phyloP scores from a whole-genome alignment of 2,113 vertebrate genomes.

The Macquaria ambigua region DNA sequence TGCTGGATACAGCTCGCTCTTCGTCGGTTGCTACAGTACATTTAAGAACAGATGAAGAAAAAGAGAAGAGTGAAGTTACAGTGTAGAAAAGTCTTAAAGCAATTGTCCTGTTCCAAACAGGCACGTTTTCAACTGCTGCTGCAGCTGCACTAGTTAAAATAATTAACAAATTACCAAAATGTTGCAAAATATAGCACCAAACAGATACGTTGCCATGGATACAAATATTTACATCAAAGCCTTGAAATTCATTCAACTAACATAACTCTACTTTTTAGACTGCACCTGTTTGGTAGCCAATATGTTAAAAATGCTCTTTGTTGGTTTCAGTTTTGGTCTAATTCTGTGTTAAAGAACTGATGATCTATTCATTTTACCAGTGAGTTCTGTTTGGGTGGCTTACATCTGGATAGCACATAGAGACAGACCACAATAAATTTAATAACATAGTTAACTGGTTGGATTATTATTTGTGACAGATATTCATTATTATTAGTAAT shows the following conservation, averaged over 20 bases:
- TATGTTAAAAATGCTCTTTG: background rate
- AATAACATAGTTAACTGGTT: background rate
- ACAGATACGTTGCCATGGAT: background rate
- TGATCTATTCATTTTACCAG: background rate
- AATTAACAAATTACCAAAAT: background rate
- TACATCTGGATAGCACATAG: background rate
- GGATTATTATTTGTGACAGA: background rate
- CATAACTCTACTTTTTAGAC: background rate
- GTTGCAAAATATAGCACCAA: background rate
- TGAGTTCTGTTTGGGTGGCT: background rate
- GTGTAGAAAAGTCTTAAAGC: too few relatives aligned
- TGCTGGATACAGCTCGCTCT: too few relatives aligned
- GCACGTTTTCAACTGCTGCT: too few relatives aligned
- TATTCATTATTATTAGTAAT: background rate
- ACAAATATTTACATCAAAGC: background rate
- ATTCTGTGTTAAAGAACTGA: background rate
- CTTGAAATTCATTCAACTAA: background rate
- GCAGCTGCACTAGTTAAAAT: background rate
- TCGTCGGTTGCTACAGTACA: too few relatives aligned
- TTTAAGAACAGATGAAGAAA: too few relatives aligned
- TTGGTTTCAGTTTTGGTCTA: background rate
- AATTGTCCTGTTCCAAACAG: too few relatives aligned
- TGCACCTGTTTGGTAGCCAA: too few relatives aligned
- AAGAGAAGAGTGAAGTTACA: too few relatives aligned
- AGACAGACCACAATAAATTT: background rate